A percentile compares a stretch with the other conserved stretches of the same genome.
Evolutionary conservation across 1,140 invertebrate species (phyloP).

Genomic region (Elysia chlorotica): DNA sequence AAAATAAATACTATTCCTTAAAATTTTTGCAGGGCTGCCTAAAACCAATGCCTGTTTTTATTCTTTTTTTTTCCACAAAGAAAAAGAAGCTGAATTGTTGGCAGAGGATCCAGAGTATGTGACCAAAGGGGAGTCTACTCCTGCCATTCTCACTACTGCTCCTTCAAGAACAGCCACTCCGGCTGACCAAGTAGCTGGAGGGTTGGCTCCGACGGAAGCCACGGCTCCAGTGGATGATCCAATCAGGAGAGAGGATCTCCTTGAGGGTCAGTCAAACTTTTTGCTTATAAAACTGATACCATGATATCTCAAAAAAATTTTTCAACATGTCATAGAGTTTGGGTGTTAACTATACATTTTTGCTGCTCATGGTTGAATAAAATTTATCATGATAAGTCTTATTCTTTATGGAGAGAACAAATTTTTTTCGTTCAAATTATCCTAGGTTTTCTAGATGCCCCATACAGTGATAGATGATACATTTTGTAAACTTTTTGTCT

Average conservation of each 20-base stretch:
- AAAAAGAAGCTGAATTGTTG: background rate
- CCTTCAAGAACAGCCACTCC: constrained; percentile 23
- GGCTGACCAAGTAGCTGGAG: background rate
- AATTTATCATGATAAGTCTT: too few relatives aligned
- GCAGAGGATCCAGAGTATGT: constrained; percentile 16
- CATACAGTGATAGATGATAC: background rate
- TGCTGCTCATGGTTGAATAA: background rate
- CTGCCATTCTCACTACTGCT: constrained; percentile 20
- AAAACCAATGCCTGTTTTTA: too few relatives aligned
- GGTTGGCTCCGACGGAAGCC: constrained; percentile 20
- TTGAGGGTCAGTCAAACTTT: constrained; percentile 36
- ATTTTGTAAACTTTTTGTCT: background rate
- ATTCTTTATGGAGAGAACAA: too few relatives aligned
- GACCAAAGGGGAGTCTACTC: constrained; percentile 31
- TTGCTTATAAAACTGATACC: too few relatives aligned
- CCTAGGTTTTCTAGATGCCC: too few relatives aligned
- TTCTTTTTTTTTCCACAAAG: too few relatives aligned
- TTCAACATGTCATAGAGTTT: background rate
- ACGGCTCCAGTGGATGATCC: constrained; percentile 23
- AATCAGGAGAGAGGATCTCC: constrained; percentile 29
- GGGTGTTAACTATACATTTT: background rate
- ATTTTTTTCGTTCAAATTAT: too few relatives aligned
- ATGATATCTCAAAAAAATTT: background rate
- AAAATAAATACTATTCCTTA: too few relatives aligned
- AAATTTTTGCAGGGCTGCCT: too few relatives aligned